Evolutionary conservation across 2,797 vertebrate genomes (phyloP).

Genomic region (Miichthys miiuy): DNA sequence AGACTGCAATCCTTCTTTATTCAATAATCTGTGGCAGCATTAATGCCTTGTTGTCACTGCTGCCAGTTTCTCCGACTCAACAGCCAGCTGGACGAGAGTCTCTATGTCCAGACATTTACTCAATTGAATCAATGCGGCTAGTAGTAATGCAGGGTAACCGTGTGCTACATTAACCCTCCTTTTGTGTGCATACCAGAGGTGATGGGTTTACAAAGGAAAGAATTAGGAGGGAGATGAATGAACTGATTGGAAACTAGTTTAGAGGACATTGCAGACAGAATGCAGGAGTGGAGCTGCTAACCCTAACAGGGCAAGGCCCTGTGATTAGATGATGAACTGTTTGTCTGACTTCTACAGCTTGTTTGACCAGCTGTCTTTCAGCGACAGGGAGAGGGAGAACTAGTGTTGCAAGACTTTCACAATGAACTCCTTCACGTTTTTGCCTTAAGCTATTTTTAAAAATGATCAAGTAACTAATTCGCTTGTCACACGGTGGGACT

Average conservation of each 20-base stretch:
- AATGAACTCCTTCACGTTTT: constrained; percentile 11
- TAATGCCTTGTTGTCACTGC: constrained; percentile 47
- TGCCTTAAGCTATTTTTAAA: not conserved
- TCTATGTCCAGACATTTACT: constrained; percentile 38
- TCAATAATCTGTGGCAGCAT: constrained; percentile 42
- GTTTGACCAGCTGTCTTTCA: constrained; percentile 72
- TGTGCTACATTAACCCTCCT: constrained; percentile 15
- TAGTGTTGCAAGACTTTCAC: constrained; percentile 47
- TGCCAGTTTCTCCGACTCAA: constrained; percentile 40
- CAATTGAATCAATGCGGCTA: constrained; percentile 34
- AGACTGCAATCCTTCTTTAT: constrained; percentile 46
- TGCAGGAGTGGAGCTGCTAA: constrained; percentile 34
- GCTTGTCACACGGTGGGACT: not conserved
- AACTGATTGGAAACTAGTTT: constrained; percentile 48
- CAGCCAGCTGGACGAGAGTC: constrained; percentile 24
- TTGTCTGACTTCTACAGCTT: constrained; percentile 53
- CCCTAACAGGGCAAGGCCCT: constrained; percentile 17
- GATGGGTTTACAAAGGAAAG: constrained; percentile 31
- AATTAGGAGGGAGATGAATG: constrained; percentile 40
- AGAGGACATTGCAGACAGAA: constrained; percentile 22
- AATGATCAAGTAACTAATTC: not conserved
- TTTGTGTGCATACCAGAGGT: constrained; percentile 31
- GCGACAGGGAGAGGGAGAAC: constrained; percentile 48
- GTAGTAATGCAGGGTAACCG: constrained; percentile 12
- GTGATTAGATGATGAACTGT: constrained; percentile 50